A percentile compares a stretch with the other conserved stretches of the same genome.
phyloP scores from a whole-genome alignment of 35 echinoderm and acorn worm genomes.

The Ophioderma brevispina region DNA sequence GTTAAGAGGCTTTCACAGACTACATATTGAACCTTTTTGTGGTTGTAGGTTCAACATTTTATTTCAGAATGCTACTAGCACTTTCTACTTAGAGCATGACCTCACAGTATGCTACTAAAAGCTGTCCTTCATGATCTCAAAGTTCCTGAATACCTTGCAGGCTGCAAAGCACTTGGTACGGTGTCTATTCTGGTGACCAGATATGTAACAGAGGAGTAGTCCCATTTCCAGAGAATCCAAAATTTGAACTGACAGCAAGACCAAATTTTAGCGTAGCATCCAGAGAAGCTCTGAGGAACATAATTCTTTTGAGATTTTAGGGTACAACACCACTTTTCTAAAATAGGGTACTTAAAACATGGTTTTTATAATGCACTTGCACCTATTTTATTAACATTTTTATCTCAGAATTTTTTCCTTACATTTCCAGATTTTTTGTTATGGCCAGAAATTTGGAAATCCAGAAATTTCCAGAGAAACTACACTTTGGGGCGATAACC shows the following conservation, averaged over 20 bases:
- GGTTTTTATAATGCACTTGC: neutral
- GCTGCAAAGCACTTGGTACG: too few species aligned
- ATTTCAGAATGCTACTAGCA: constrained; percentile 38
- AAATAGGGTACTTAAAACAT: neutral
- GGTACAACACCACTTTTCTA: constrained; percentile 26
- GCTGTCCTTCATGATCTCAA: too few species aligned
- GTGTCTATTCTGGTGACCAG: constrained; percentile 2
- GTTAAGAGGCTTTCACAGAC: neutral
- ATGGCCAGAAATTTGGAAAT: too few species aligned
- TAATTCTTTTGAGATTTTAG: too few species aligned
- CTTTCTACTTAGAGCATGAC: constrained; percentile 13
- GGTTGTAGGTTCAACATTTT: constrained; percentile 49
- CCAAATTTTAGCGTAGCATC: too few species aligned
- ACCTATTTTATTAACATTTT: constrained; percentile 19
- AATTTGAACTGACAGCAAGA: too few species aligned
- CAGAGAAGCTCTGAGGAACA: too few species aligned
- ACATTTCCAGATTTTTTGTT: too few species aligned
- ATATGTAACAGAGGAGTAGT: too few species aligned
- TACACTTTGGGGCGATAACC: neutral
- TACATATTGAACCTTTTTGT: constrained; percentile 2
- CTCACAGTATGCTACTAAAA: too few species aligned
- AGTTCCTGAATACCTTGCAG: too few species aligned
- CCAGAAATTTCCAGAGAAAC: constrained; percentile 18
- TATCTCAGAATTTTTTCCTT: neutral
- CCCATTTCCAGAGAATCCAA: too few species aligned